These are phyloP conservation scores for Hedychridium roseum DNA, from an alignment of 2,888 invertebrate species.

Conservation along the genomic window DNA sequence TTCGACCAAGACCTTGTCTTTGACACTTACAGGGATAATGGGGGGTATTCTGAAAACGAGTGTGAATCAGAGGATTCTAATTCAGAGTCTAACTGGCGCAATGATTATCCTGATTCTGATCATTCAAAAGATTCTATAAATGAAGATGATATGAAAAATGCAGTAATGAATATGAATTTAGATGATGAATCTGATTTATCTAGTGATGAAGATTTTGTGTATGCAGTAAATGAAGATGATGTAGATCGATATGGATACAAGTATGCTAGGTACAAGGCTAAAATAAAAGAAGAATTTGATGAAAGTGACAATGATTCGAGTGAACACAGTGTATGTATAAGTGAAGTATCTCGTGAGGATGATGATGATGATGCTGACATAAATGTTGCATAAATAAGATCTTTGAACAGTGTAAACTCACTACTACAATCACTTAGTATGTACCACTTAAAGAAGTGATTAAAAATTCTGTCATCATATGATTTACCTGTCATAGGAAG, in stretches of 20 bases:
- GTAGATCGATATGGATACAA: slow-evolving; percentile 71
- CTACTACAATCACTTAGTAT: no score
- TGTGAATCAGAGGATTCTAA: slow-evolving; percentile 67
- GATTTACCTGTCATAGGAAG: no score
- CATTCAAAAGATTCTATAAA: slow-evolving; percentile 68
- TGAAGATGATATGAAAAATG: slow-evolving; percentile 64
- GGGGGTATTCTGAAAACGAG: slow-evolving; percentile 47
- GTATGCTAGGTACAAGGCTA: slow-evolving; percentile 75
- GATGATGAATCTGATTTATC: slow-evolving; percentile 65
- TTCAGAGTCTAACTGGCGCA: slow-evolving; percentile 79
- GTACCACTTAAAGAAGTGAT: no score
- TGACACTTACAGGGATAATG: slow-evolving; percentile 41
- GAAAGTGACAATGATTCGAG: slow-evolving; percentile 29
- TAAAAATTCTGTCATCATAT: no score
- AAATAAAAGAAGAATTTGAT: slow-evolving; percentile 52
- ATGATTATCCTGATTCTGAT: slow-evolving; percentile 81
- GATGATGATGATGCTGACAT: slow-evolving; percentile 7
- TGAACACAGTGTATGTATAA: slow-evolving; percentile 17
- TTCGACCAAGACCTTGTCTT: slow-evolving; percentile 62
- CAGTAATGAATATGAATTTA: slow-evolving; percentile 29
- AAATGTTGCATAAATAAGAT: slow-evolving; percentile 16
- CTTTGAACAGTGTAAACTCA: no score
- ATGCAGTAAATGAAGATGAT: slow-evolving; percentile 64
- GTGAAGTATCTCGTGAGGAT: slow-evolving; percentile 15
- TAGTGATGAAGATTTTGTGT: slow-evolving; percentile 62